These are phyloP conservation scores for Pollenia amentaria DNA, from an alignment of 2,888 invertebrate genomes.

Conservation along the genomic window DNA sequence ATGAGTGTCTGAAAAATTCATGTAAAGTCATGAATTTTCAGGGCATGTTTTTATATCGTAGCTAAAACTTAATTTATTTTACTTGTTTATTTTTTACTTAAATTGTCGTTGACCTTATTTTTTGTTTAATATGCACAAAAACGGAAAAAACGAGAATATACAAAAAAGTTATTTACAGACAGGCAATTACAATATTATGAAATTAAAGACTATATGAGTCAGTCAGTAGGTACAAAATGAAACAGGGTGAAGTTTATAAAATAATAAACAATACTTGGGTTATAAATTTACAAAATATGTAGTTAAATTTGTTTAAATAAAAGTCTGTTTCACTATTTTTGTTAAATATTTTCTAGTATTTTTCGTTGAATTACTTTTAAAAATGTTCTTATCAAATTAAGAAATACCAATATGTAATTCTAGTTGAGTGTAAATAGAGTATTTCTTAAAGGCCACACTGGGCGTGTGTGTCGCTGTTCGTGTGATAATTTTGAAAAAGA, in stretches of 20 bases:
- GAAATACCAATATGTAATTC: neutral
- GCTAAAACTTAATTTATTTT: slow-evolving; percentile 31
- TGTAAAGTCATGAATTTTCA: slow-evolving; percentile 9
- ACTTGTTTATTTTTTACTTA: slow-evolving; percentile 12
- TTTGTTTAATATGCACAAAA: slow-evolving; percentile 33
- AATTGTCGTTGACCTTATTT: slow-evolving; percentile 66
- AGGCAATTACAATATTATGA: neutral
- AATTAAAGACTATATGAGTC: slow-evolving; percentile 35
- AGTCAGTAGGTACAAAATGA: slow-evolving; percentile 9
- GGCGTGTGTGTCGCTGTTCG: neutral
- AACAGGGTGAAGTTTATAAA: neutral
- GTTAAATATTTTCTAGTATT: neutral
- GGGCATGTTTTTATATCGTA: slow-evolving; percentile 30
- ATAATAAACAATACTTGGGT: neutral
- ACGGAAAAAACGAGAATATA: neutral
- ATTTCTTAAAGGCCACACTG: neutral
- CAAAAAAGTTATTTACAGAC: neutral
- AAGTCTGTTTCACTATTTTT: neutral
- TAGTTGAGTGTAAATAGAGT: neutral
- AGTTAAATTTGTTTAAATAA: neutral
- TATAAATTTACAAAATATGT: neutral
- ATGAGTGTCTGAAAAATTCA: slow-evolving; percentile 21
- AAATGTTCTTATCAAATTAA: slow-evolving; percentile 6
- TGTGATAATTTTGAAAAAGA: slow-evolving; percentile 10
- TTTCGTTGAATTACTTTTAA: neutral